These are phyloP conservation scores for Perca schrenkii DNA, from an alignment of 2,113 vertebrate genomes.

Conservation along the genomic window DNA sequence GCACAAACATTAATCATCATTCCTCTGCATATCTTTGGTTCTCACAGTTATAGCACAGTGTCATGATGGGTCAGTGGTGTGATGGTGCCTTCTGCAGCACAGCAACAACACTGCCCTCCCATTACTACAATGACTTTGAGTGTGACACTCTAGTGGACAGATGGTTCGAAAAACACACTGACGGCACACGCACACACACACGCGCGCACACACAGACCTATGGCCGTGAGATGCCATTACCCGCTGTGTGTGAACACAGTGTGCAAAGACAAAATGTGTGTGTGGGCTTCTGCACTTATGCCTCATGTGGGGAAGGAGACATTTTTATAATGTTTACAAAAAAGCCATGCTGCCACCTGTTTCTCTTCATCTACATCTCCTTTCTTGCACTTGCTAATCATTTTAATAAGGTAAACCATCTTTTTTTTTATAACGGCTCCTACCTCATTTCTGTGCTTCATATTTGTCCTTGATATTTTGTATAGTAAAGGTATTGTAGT, in stretches of 20 bases:
- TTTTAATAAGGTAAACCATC: not conserved
- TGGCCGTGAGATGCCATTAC: not conserved
- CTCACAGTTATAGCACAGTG: conserved; percentile 12
- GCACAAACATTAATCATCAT: conserved; percentile 51
- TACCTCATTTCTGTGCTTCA: not conserved
- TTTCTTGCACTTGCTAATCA: not conserved
- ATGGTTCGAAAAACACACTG: conserved; percentile 36
- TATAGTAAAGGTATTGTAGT: not conserved
- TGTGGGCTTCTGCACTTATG: not conserved
- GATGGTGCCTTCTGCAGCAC: conserved; percentile 38
- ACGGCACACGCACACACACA: not conserved
- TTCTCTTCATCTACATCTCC: not conserved
- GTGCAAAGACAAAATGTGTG: conserved; percentile 6
- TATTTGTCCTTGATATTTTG: not conserved
- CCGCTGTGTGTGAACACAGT: conserved; percentile 23
- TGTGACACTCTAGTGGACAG: conserved; percentile 28
- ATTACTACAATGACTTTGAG: conserved; percentile 14
- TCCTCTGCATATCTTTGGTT: conserved; percentile 39
- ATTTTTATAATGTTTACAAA: conserved; percentile 5
- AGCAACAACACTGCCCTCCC: not conserved
- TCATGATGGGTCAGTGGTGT: conserved; percentile 33
- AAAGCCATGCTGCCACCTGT: not conserved
- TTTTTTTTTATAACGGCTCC: not conserved
- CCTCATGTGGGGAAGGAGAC: not conserved
- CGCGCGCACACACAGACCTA: not conserved